Conservation (phyloP, 30 jellyfish, hydroid and myxozoan genomes). For the Sanderia malayensis region DNA sequence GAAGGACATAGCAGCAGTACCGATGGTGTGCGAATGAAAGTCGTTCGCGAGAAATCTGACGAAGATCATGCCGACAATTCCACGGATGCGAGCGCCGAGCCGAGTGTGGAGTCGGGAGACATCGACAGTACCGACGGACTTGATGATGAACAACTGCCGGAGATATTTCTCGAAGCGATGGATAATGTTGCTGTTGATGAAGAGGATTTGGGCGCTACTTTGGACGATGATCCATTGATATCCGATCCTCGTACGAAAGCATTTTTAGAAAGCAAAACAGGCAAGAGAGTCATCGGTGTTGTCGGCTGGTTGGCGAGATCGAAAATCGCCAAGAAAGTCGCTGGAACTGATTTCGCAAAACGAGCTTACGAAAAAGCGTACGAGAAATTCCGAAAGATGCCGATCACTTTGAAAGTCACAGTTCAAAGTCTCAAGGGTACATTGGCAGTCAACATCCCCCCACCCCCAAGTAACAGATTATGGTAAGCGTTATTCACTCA, state of each 20-base stretch:
- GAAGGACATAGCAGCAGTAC: slow-evolving; percentile 34
- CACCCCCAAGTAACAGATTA: slow-evolving; percentile 97
- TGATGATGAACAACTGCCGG: slow-evolving; percentile 81
- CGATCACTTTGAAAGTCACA: slow-evolving; percentile 86
- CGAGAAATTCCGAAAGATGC: slow-evolving; percentile 93
- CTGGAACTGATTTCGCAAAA: slow-evolving; percentile 96
- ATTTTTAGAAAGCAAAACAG: slow-evolving; percentile 87
- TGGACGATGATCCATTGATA: slow-evolving; percentile 73
- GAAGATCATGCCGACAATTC: slow-evolving; percentile 16
- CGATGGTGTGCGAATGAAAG: slow-evolving; percentile 51
- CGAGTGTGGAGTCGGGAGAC: slow-evolving; percentile 24
- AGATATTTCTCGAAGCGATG: slow-evolving; percentile 75
- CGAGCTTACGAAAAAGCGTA: slow-evolving; percentile 92
- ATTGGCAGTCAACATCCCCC: slow-evolving; percentile 96
- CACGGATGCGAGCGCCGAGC: slow-evolving; percentile 19
- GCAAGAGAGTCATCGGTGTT: slow-evolving; percentile 81
- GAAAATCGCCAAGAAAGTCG: slow-evolving; percentile 87
- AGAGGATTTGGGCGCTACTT: slow-evolving; percentile 57
- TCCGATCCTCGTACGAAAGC: slow-evolving; percentile 97
- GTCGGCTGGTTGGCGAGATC: slow-evolving; percentile 99
- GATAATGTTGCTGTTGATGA: slow-evolving; percentile 67
- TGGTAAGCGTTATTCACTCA: slow-evolving; percentile 65
- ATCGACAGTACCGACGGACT: slow-evolving; percentile 58
- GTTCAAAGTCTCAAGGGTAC: slow-evolving; percentile 96
- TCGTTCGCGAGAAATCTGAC: slow-evolving; percentile 28